Percentiles rank a stretch among this genome's conserved stretches.
phyloP scores from a whole-genome alignment of 2,888 invertebrate genomes.

The Tachina grossa region DNA sequence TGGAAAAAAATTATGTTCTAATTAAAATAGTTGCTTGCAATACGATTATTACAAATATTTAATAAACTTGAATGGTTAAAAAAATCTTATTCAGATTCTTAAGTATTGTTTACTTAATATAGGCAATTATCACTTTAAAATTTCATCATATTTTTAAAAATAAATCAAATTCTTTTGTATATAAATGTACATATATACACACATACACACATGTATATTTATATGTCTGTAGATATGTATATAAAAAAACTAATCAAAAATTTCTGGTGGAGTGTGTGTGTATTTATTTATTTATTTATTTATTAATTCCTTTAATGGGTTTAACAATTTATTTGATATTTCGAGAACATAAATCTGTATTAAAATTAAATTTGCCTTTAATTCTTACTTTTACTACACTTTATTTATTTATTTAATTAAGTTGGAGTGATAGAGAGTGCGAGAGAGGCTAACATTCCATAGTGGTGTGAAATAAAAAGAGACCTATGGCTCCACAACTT shows the following conservation, averaged over 20 bases:
- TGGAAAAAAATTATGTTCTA: not conserved
- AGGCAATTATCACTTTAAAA: slow-evolving; percentile 20
- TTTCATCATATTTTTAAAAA: slow-evolving; percentile 10
- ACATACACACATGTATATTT: no score
- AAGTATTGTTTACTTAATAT: no score
- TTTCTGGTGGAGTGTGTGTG: not conserved
- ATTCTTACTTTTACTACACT: no score
- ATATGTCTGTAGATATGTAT: no score
- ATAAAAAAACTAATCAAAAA: no score
- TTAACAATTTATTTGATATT: not conserved
- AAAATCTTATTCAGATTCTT: no score
- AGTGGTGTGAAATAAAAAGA: no score
- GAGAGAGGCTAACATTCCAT: no score
- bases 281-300: not conserved
- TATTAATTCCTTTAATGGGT: slow-evolving; percentile 29
- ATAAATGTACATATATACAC: no score
- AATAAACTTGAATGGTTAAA: not conserved
- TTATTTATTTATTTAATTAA: no score
- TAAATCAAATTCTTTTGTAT: not conserved
- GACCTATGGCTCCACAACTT: no score
- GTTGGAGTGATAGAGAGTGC: no score
- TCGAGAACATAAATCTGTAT: not conserved
- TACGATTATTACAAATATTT: slow-evolving; percentile 11
- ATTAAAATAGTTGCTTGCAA: not conserved
- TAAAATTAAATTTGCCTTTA: not conserved